These are phyloP conservation scores for Xestia rhomboidea DNA, from an alignment of 2,888 invertebrate species.

Conservation along the genomic window DNA sequence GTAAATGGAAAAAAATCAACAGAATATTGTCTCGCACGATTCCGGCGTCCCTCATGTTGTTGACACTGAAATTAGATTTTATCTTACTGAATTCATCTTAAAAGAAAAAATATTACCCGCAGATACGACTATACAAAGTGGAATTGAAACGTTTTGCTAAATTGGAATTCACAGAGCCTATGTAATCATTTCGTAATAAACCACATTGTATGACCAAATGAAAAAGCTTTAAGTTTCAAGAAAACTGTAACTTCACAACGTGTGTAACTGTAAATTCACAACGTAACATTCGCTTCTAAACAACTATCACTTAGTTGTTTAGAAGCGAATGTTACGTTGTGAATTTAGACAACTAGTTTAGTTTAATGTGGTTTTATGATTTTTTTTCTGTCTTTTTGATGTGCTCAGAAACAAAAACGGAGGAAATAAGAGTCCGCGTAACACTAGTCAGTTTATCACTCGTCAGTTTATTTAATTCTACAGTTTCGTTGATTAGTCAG, in stretches of 20 bases:
- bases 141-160: conserved; percentile 13
- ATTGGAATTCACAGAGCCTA: conserved; percentile 18
- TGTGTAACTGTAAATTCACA: too few relatives aligned
- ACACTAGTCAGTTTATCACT: too few relatives aligned
- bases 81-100: not conserved
- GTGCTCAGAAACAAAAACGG: not conserved
- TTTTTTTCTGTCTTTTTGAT: not conserved
- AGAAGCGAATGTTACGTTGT: not conserved
- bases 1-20: not conserved
- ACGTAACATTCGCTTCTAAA: too few relatives aligned
- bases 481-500: too few relatives aligned
- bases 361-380: not conserved
- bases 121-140: not conserved
- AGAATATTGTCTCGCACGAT: not conserved
- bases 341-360: not conserved
- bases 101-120: conserved; percentile 2
- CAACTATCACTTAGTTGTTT: too few relatives aligned
- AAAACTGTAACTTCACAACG: too few relatives aligned
- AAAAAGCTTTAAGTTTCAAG: not conserved
- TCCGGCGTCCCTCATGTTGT: not conserved
- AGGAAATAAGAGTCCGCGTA: not conserved
- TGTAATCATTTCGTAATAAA: conserved; percentile 8
- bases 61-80: conserved; percentile 15
- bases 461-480: too few relatives aligned
- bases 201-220: conserved; percentile 4